Base-by-base conservation (phyloP, 2,113 vertebrate genomes). In the Pelusios castaneus region DNA sequence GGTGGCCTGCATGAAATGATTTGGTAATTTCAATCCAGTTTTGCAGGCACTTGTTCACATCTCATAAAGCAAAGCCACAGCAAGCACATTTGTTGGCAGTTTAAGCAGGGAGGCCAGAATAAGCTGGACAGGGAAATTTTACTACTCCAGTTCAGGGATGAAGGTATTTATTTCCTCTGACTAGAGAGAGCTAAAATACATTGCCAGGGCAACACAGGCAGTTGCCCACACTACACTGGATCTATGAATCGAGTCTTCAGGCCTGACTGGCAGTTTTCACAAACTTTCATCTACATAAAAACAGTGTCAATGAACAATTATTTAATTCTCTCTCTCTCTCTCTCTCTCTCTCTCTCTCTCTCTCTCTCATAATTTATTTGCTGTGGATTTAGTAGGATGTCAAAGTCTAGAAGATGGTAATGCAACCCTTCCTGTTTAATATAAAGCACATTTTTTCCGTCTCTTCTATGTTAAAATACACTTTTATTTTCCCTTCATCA, bases 291-390 rank as follows among this genome's bases (percentile, higher is more conserved):
- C 47, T 43, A 47, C 10, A 90, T 43, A 70, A 22, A 85, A 67
- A 88, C 1, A 1, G 0, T 29, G 87, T n/a, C 49, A 6, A 24
- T 84, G 51, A 7, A 77, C 19, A 56, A n/a, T 3, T 0, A 10
- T 80, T 89, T 76, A 70, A n/a, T 81, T 89, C 8, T 21, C 51
- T 31, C 54, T 21, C 5, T 75, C 63, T 87, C 52, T 84, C 38
- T 29, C 47, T 10, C 47, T 47, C n/a, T n/a, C n/a, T n/a, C n/a
- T n/a, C n/a, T n/a, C n/a, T n/a, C 51, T 21, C 5, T 75, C 56
- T 87, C 47, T 56, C 52, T 87, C 10, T 19, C 67, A 7, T 25
- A 24, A 0, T 0, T 9, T 22, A 38, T 70, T n/a, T 70, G 63
- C 21, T 70, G 63, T 54, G 82, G 16, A 54, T 8, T 54, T 70